A percentile compares a stretch with the other conserved stretches of the same genome.
Conservation (phyloP, 2,888 invertebrate species). For the Seira musarum region DNA sequence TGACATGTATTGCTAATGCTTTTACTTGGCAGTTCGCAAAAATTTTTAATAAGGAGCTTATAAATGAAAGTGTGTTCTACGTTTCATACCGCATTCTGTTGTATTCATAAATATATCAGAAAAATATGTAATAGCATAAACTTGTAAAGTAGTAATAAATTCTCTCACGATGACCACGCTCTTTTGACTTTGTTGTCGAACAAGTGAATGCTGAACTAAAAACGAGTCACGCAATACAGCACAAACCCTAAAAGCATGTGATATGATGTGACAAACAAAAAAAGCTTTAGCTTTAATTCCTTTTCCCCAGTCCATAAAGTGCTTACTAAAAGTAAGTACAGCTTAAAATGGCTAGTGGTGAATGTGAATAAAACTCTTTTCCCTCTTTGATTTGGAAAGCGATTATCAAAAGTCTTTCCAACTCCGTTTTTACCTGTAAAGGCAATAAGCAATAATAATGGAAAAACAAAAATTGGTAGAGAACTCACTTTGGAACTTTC, state of each 20-base stretch:
- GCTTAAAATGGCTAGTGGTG: not conserved
- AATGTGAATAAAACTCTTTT: not conserved
- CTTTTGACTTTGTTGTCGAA: constrained; percentile 41
- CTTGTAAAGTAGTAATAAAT: constrained; percentile 37
- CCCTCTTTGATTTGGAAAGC: not conserved
- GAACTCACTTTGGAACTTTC: no score
- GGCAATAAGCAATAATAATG: no score
- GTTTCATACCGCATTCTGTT: no score
- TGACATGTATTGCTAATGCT: no score
- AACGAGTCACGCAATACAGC: constrained; percentile 47
- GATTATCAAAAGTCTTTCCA: not conserved
- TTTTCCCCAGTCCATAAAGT: constrained; percentile 6
- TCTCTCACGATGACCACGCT: constrained; percentile 38
- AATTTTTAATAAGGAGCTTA: no score
- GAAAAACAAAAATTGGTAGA: no score
- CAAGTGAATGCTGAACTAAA: constrained; percentile 15
- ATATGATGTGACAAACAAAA: constrained; percentile 50
- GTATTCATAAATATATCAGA: not conserved
- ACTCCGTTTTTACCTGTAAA: no score
- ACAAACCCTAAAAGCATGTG: constrained; percentile 35
- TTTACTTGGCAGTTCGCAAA: no score
- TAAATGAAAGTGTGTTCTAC: no score
- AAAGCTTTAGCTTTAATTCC: constrained; percentile 26
- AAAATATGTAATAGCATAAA: constrained; percentile 4
- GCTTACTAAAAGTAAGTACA: no score